Percentiles rank a stretch among this genome's conserved stretches.
These are phyloP conservation scores for Byasa hedistus DNA, from an alignment of 2,888 invertebrate species.

Conservation along the genomic window DNA sequence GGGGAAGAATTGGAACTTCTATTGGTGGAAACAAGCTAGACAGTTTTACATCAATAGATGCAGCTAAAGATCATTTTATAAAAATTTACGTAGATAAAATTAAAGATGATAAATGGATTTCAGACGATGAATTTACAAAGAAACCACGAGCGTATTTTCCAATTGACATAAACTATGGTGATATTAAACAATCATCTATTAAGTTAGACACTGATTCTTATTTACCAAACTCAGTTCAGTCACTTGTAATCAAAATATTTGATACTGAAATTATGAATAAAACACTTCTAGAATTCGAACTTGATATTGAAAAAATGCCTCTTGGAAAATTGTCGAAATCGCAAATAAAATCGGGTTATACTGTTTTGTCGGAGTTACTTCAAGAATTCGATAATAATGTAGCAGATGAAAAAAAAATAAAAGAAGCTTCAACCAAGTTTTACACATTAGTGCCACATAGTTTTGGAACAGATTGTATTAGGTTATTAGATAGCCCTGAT, in stretches of 20 bases:
- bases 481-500: constrained; percentile 86
- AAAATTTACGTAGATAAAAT: constrained; percentile 86
- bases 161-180: constrained; percentile 18
- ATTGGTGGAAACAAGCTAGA: constrained; percentile 88
- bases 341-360: constrained; percentile 25
- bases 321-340: constrained; percentile 28
- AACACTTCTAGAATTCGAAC: constrained; percentile 25
- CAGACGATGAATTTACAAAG: constrained; percentile 64
- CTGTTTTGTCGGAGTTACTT: constrained; percentile 21
- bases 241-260: constrained; percentile 25
- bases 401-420: constrained; percentile 18
- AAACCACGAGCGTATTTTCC: constrained; percentile 17
- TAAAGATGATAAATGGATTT: constrained; percentile 89
- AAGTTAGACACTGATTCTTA: constrained; percentile 22
- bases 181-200: constrained; percentile 22
- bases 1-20: constrained; percentile 98
- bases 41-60: constrained; percentile 56
- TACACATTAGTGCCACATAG: constrained; percentile 84
- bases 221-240: constrained; percentile 26
- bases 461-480: constrained; percentile 90
- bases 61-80: constrained; percentile 83
- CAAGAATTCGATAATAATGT: constrained; percentile 15
- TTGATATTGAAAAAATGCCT: constrained; percentile 30
- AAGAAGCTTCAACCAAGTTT: constrained; percentile 30
- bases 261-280: constrained; percentile 29